These are phyloP conservation scores for Drosophila willistoni DNA, from an alignment of 1,140 invertebrate species.

Conservation along the genomic window DNA sequence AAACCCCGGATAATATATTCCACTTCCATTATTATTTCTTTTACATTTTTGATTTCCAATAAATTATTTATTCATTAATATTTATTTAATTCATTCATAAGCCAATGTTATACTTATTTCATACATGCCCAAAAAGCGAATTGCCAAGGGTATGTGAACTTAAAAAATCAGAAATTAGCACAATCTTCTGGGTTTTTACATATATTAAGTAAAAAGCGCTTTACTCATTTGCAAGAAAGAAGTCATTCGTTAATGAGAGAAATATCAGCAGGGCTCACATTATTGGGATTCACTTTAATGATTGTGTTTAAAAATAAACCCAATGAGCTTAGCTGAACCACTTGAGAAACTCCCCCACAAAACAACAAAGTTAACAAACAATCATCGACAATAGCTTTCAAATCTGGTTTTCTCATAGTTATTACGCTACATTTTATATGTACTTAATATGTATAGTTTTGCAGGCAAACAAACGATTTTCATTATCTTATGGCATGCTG, in stretches of 20 bases:
- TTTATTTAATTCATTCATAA: too few species aligned
- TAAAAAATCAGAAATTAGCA: background rate
- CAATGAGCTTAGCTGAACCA: constrained; percentile 7
- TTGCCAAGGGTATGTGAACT: background rate
- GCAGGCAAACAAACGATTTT: constrained; percentile 47
- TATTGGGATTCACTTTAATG: background rate
- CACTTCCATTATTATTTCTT: too few species aligned
- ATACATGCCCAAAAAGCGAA: background rate
- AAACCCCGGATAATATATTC: too few species aligned
- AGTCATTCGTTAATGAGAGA: background rate
- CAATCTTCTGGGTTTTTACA: background rate
- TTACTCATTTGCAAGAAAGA: background rate
- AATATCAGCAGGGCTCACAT: background rate
- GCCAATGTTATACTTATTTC: too few species aligned
- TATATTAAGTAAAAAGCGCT: background rate
- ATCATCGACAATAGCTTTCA: background rate
- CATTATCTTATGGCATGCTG: constrained; percentile 32
- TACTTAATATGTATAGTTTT: constrained; percentile 19
- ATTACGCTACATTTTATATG: constrained; percentile 1
- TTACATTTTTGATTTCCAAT: too few species aligned
- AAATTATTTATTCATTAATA: too few species aligned
- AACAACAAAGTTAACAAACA: background rate
- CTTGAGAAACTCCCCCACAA: constrained; percentile 2
- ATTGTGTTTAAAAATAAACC: background rate
- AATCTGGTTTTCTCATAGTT: background rate